Evolutionary conservation across 37 sponge, comb jelly and placozoan species (phyloP).

Genomic region (Axinella damicornis): DNA sequence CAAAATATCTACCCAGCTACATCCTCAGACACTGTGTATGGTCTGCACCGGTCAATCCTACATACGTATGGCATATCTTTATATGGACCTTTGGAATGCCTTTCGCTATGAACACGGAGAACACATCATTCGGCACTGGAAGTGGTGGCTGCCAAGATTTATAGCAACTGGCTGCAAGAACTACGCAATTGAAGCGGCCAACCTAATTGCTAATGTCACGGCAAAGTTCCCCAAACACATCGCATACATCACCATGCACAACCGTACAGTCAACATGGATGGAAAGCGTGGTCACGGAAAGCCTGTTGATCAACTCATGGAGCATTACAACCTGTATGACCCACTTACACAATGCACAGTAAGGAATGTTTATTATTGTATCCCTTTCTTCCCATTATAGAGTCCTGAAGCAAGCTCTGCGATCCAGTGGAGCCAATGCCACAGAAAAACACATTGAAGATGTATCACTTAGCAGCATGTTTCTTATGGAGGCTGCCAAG

Average conservation of each 20-base stretch:
- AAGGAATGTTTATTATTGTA: no score
- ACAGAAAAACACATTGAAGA: constrained; percentile 29
- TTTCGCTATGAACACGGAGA: constrained; percentile 13
- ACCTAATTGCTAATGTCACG: neutral
- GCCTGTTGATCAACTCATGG: constrained; percentile 28
- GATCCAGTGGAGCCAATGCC: constrained; percentile 12
- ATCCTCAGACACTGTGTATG: neutral
- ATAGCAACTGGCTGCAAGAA: constrained; percentile 5
- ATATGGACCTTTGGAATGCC: constrained; percentile 9
- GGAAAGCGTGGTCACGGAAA: constrained; percentile 17
- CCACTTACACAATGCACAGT: neutral
- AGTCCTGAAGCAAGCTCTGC: constrained; percentile 25
- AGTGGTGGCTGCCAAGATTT: constrained; percentile 23
- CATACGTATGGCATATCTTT: constrained; percentile 25
- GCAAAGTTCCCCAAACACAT: constrained; percentile 22
- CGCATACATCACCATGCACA: constrained; percentile 12
- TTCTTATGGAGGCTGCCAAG: constrained; percentile 41
- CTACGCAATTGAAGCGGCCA: constrained; percentile 14
- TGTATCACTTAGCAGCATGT: constrained; percentile 14
- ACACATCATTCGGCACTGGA: constrained; percentile 12
- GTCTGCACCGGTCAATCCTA: neutral
- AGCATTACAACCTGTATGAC: constrained; percentile 30
- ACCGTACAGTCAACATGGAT: constrained; percentile 36
- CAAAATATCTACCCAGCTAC: neutral
- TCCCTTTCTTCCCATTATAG: neutral